Conservation (phyloP, 2,888 invertebrate species). For the Cephus rjabovi region DNA sequence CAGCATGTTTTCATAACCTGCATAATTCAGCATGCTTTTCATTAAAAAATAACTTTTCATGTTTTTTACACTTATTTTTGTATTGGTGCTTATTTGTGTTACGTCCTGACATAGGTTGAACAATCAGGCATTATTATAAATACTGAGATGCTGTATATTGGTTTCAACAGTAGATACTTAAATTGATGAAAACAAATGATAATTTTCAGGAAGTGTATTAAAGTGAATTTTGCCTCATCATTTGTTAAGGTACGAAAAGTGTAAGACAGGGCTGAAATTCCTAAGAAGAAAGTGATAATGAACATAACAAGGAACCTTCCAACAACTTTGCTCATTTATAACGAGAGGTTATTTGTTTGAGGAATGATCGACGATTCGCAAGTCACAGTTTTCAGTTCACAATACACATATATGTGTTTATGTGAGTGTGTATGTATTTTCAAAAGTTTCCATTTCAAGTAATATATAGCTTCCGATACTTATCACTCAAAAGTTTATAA, state of each 20-base stretch:
- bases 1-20: too few species aligned
- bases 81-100: neutral
- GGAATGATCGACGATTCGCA: constrained; percentile 42
- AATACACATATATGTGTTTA: neutral
- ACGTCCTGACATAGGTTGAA: neutral
- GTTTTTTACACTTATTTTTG: too few species aligned
- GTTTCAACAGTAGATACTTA: neutral
- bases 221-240: neutral
- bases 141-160: neutral
- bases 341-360: constrained; percentile 55
- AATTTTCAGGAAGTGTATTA: neutral
- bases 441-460: neutral
- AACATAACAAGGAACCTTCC: constrained; percentile 47
- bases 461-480: neutral
- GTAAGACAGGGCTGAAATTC: constrained; percentile 12
- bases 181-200: neutral
- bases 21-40: too few species aligned
- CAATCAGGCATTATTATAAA: neutral
- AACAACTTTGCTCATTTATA: constrained; percentile 59
- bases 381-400: constrained; percentile 50
- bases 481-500: constrained; percentile 42
- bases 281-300: constrained; percentile 52
- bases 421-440: neutral
- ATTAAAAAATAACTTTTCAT: too few species aligned
- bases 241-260: neutral